Evolutionary conservation across 2,113 vertebrate species (phyloP), one percentile per base, ranked within the genome.

Genomic region (Orycteropus afer): DNA sequence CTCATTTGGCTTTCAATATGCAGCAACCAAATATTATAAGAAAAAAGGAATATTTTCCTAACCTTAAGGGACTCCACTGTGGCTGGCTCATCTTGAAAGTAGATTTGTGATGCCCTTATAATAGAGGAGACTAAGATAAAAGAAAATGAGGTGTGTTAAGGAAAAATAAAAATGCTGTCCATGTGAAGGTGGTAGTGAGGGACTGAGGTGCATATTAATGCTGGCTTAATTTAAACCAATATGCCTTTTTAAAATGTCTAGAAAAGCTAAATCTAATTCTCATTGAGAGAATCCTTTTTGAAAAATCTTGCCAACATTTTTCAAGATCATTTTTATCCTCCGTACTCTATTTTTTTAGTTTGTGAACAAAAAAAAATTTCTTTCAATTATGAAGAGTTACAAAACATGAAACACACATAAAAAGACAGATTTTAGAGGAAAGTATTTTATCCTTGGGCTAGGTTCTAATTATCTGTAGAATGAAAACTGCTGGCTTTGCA

Each of bases 301-400:
- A 51, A 81, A 76, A 81, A 40, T 91, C 11, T 77, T 55, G 85
- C 37, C 15, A 87, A 59, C 7, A 86, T 0, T 47, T 29, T 45
- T 29, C 10, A n/a, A 22, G 22, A 55, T 76, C 27, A 2, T 42
- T 1, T 9, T 32, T 6, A 11, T 3, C 2, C 15, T 22, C 11
- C 5, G 6, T 0, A 9, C 37, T 13, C 3, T 6, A 4, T 7
- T 0, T 1, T 40, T 82, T n/a, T 90, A 5, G 37, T 7, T 22
- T 42, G 7, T 80, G 7, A 3, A 15, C 34, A 77, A 45, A n/a
- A 1, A 32, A 23, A 53, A 0, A n/a, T n/a, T 4, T 40, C 37
- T 79, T 82, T 94, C 59, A 82, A 59, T 57, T 86, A 61, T 80
- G 22, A 7, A 73, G 91, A 51, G 2, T 59, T 83, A 61, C 22